These are phyloP conservation scores for Globodera rostochiensis DNA, from an alignment of 1,140 invertebrate genomes.

Conservation along the genomic window DNA sequence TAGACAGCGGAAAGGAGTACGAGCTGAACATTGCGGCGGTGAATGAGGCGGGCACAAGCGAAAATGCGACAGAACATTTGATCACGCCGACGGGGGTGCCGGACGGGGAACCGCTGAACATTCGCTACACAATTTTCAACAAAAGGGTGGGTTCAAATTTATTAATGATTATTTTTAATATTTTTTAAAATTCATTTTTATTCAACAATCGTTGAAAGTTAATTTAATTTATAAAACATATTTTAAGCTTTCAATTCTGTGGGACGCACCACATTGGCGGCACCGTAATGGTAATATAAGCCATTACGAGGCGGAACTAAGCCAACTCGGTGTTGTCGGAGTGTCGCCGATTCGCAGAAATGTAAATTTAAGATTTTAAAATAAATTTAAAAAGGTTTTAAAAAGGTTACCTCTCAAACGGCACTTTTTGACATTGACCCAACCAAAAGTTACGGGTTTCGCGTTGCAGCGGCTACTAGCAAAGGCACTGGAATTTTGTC, in stretches of 20 bases:
- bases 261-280: conserved; percentile 83
- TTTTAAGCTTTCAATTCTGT: conserved; percentile 73
- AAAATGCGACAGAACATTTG: conserved; percentile 60
- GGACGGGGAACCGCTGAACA: conserved; percentile 69
- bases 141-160: conserved; percentile 53
- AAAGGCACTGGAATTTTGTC: conserved; percentile 62
- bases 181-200: neutral
- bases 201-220: neutral
- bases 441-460: conserved; percentile 52
- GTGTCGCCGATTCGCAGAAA: conserved; percentile 30
- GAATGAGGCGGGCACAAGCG: conserved; percentile 52
- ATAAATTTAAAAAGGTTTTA: conserved; percentile 7
- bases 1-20: conserved; percentile 63
- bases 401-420: conserved; percentile 49
- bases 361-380: conserved; percentile 41
- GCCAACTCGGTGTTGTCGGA: conserved; percentile 26
- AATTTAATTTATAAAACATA: neutral
- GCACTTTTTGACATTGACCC: conserved; percentile 52
- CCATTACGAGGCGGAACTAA: conserved; percentile 76
- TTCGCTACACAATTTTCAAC: conserved; percentile 66
- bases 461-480: conserved; percentile 60
- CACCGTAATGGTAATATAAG: conserved; percentile 89
- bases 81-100: conserved; percentile 65
- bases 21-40: conserved; percentile 50
- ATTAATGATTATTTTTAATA: neutral